Conservation (phyloP, 2,797 vertebrate species). For the Pygocentrus nattereri region DNA sequence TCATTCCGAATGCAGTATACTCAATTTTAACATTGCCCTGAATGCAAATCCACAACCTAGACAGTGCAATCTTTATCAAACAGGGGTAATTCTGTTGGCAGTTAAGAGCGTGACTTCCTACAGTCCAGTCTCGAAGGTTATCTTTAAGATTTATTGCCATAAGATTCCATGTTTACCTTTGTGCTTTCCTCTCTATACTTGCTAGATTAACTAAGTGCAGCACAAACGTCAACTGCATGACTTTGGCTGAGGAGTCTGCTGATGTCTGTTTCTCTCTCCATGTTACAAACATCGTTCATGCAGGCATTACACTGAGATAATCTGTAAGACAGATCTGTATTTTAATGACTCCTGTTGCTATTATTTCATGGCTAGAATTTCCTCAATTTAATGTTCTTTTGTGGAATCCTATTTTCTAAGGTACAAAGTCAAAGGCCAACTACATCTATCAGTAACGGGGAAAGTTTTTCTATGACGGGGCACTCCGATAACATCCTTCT, state of each 20-base stretch:
- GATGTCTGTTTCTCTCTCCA: neutral
- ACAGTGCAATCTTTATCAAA: slow-evolving; percentile 31
- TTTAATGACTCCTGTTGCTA: too few relatives aligned
- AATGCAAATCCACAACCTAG: slow-evolving; percentile 3
- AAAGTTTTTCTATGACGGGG: too few relatives aligned
- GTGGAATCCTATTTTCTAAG: too few relatives aligned
- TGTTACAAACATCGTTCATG: neutral
- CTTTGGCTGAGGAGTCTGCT: neutral
- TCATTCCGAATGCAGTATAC: neutral
- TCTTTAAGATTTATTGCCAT: slow-evolving; percentile 28
- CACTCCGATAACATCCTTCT: too few relatives aligned
- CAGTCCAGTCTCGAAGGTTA: slow-evolving; percentile 9
- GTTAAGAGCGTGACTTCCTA: neutral
- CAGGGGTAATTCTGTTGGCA: slow-evolving; percentile 1
- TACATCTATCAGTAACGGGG: too few relatives aligned
- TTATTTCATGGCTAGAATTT: neutral
- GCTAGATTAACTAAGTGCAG: slow-evolving; percentile 28
- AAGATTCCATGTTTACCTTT: slow-evolving; percentile 10
- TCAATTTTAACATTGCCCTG: neutral
- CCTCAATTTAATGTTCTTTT: neutral
- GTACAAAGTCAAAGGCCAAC: too few relatives aligned
- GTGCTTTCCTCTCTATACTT: neutral
- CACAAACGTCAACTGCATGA: neutral
- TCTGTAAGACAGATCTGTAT: too few relatives aligned
- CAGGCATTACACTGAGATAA: too few relatives aligned